Evolutionary conservation across 2,113 vertebrate genomes (phyloP).

Genomic region (Osmerus eperlanus): DNA sequence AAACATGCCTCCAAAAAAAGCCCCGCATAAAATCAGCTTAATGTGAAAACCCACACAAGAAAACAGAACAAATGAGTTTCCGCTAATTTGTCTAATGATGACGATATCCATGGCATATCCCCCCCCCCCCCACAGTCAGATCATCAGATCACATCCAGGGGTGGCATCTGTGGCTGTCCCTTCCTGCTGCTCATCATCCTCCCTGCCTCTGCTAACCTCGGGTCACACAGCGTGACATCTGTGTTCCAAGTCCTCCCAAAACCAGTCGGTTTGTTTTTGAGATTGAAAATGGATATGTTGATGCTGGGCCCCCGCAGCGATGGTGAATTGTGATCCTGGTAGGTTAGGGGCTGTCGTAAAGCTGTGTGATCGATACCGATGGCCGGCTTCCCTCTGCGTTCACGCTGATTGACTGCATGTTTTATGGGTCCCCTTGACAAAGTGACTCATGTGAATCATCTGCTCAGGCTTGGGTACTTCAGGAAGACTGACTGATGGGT

Average conservation of each 20-base stretch:
- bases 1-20: slow-evolving; percentile 34
- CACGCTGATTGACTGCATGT: slow-evolving; percentile 1
- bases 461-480: not conserved
- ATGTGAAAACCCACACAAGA: slow-evolving; percentile 32
- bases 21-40: slow-evolving; percentile 48
- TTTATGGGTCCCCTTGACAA: slow-evolving; percentile 13
- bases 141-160: not conserved
- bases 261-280: not conserved
- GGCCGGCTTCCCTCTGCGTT: not conserved
- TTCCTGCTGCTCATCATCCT: slow-evolving; percentile 16
- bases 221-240: not conserved
- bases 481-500: not conserved
- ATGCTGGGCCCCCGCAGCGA: no score
- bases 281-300: no score
- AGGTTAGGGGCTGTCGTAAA: no score
- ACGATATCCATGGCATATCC: no score
- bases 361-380: not conserved
- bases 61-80: slow-evolving; percentile 31
- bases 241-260: no score
- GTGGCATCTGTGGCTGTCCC: not conserved
- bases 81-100: slow-evolving; percentile 35
- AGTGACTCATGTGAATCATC: not conserved
- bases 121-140: not conserved
- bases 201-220: not conserved
- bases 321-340: no score